Evolutionary conservation across 2,888 invertebrate genomes (phyloP).

Genomic region (Agonopterix subpropinquella): DNA sequence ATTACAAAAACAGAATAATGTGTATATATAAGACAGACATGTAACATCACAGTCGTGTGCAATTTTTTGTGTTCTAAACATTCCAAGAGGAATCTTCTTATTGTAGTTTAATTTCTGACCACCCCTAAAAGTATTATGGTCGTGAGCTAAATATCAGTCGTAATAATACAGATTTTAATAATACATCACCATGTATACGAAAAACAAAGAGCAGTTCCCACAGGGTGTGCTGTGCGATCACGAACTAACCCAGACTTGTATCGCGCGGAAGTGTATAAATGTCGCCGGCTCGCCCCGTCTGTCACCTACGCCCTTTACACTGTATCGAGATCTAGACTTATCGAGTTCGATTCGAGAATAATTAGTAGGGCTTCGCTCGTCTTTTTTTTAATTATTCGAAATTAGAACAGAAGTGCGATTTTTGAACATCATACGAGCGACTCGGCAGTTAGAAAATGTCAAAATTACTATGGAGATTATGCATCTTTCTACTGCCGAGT

Average conservation of each 20-base stretch:
- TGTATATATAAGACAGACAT: too few species aligned
- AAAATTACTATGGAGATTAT: too few species aligned
- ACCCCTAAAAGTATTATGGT: not conserved
- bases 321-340: slow-evolving; percentile 44
- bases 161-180: not conserved
- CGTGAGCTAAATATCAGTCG: not conserved
- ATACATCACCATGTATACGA: slow-evolving; percentile 5
- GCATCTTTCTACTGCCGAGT: too few species aligned
- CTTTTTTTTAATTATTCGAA: too few species aligned
- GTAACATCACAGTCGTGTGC: too few species aligned
- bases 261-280: slow-evolving; percentile 67
- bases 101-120: not conserved
- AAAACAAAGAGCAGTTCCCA: slow-evolving; percentile 63
- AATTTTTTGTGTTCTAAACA: too few species aligned
- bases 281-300: slow-evolving; percentile 60
- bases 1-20: too few species aligned
- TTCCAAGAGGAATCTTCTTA: not conserved
- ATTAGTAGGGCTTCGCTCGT: slow-evolving; percentile 12
- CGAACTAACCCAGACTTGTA: slow-evolving; percentile 64
- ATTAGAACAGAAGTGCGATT: too few species aligned
- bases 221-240: slow-evolving; percentile 68
- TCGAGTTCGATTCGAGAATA: slow-evolving; percentile 25
- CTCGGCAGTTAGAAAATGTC: too few species aligned
- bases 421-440: too few species aligned
- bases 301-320: slow-evolving; percentile 68